phyloP scores from a whole-genome alignment of 2,113 vertebrate genomes.

The Mastomys coucha region DNA sequence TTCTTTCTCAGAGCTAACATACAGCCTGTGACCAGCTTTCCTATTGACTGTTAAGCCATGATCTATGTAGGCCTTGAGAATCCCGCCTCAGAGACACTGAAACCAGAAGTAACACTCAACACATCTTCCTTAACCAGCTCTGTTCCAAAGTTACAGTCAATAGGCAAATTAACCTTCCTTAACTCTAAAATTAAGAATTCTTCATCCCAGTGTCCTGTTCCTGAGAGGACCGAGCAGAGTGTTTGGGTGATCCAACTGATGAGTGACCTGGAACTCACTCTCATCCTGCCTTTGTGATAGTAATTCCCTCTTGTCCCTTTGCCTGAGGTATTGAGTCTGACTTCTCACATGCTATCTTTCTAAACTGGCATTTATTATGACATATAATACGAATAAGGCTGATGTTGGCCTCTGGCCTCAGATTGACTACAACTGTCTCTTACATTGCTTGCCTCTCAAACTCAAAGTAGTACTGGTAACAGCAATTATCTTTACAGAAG shows the following conservation, averaged over 20 bases:
- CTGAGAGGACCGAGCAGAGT: neutral
- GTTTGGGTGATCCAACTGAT: neutral
- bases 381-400: constrained; percentile 83
- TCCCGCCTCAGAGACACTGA: neutral
- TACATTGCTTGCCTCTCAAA: constrained; percentile 77
- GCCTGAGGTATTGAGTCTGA: constrained; percentile 67
- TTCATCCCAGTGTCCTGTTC: neutral
- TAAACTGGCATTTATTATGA: constrained; percentile 83
- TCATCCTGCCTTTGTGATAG: neutral
- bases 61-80: neutral
- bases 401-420: constrained; percentile 75
- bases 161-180: neutral
- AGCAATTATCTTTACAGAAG: constrained; percentile 68
- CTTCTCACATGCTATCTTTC: constrained; percentile 74
- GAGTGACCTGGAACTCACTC: constrained; percentile 40
- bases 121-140: neutral
- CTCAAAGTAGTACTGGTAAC: constrained; percentile 60
- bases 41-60: neutral
- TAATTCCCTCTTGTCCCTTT: constrained; percentile 6
- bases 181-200: neutral
- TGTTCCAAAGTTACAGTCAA: neutral
- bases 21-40: neutral
- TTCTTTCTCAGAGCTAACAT: neutral
- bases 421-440: constrained; percentile 84
- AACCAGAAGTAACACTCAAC: neutral